Evolutionary conservation across 2,888 invertebrate genomes (phyloP).

Genomic region (Allophyes oxyacanthae): DNA sequence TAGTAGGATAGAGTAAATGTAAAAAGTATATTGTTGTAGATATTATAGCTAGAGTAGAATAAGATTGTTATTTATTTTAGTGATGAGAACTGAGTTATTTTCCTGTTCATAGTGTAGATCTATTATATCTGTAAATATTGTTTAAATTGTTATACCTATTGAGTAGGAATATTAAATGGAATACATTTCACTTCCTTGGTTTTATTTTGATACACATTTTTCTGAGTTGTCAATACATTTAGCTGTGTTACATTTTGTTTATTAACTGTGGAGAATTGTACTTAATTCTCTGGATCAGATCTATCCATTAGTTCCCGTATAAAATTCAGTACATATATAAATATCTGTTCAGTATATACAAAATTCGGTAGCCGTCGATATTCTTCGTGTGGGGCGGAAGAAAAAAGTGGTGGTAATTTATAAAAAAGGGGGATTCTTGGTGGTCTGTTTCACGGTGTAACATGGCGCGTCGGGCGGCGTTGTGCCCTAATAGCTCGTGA

Average conservation of each 20-base stretch:
- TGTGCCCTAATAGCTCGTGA: conserved; percentile 84
- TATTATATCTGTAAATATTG: conserved; percentile 81
- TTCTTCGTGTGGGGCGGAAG: conserved; percentile 78
- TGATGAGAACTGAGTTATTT: conserved; percentile 68
- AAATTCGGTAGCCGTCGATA: conserved; percentile 18
- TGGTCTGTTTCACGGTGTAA: conserved; percentile 87
- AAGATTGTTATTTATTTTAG: conserved; percentile 84
- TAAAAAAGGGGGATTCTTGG: conserved; percentile 79
- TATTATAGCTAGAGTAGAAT: conserved; percentile 52
- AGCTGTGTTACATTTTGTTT: too few species aligned
- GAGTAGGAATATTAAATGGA: conserved; percentile 77
- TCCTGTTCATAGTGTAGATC: conserved; percentile 73
- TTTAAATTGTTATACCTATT: conserved; percentile 79
- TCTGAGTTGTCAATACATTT: not conserved
- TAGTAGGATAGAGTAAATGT: conserved; percentile 39
- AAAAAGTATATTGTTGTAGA: conserved; percentile 63
- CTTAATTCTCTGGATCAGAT: not conserved
- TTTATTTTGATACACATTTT: conserved; percentile 46
- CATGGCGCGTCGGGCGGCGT: conserved; percentile 74
- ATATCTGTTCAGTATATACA: not conserved
- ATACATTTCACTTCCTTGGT: conserved; percentile 58
- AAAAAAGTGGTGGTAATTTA: conserved; percentile 69
- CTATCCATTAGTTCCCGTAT: not conserved
- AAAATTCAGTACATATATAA: not conserved
- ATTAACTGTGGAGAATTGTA: not conserved